Conservation (phyloP, 2,113 vertebrate species). For the Astur gentilis region DNA sequence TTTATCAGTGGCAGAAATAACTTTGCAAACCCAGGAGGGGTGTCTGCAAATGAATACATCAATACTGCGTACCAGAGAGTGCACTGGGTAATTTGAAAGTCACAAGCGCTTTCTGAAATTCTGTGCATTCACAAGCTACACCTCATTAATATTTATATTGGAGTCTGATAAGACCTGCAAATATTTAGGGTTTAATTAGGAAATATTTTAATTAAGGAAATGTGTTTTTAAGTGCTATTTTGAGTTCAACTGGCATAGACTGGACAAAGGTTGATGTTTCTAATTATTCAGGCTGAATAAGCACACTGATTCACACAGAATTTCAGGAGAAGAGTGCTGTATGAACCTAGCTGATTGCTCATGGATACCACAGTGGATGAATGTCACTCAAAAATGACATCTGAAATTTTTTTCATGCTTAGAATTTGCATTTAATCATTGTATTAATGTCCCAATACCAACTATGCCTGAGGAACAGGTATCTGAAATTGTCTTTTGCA, state of each 20-base stretch:
- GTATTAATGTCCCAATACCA: not conserved
- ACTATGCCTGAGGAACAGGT: not conserved
- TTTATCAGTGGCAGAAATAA: not conserved
- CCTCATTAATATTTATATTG: constrained; percentile 32
- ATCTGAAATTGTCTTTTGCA: not conserved
- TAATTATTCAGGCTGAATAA: constrained; percentile 25
- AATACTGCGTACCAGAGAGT: not conserved
- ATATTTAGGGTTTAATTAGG: constrained; percentile 44
- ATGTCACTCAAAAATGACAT: not conserved
- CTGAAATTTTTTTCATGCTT: not conserved
- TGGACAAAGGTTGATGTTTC: constrained; percentile 1
- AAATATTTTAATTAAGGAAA: constrained; percentile 40
- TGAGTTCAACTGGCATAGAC: not conserved
- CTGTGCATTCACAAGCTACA: not conserved
- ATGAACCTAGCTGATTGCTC: not conserved
- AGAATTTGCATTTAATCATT: not conserved
- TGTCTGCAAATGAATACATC: not conserved
- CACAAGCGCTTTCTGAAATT: not conserved
- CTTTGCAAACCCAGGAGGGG: not conserved
- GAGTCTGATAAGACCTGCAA: not conserved
- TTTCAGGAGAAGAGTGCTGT: not conserved
- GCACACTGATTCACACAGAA: not conserved
- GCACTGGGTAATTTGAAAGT: constrained; percentile 5
- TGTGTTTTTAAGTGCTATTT: constrained; percentile 17
- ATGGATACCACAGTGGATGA: not conserved